phyloP scores from a whole-genome alignment of 2,797 vertebrate species.

The Aldrovandia affinis region DNA sequence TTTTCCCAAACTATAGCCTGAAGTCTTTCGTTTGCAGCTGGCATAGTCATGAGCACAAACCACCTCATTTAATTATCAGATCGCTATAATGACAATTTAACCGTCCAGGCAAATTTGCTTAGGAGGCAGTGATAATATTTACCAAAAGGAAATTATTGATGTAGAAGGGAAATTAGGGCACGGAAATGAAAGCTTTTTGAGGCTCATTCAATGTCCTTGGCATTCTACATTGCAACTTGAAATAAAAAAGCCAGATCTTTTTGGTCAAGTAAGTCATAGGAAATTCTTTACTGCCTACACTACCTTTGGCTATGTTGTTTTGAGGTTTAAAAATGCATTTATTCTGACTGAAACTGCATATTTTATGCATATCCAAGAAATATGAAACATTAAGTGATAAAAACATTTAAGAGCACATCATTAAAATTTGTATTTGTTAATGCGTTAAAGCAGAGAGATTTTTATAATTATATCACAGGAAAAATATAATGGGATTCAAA shows the following conservation, averaged over 20 bases:
- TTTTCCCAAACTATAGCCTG: background rate
- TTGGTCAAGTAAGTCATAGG: too few species aligned
- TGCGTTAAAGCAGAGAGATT: background rate
- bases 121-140: conserved; percentile 21
- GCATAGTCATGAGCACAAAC: background rate
- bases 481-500: background rate
- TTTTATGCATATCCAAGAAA: background rate
- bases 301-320: background rate
- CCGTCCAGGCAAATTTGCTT: conserved; percentile 12
- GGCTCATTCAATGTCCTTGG: background rate
- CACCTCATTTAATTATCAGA: conserved; percentile 26
- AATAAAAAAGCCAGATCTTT: too few species aligned
- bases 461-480: background rate
- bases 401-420: background rate
- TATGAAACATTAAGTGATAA: background rate
- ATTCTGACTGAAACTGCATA: background rate
- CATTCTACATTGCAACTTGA: too few species aligned
- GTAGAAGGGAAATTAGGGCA: conserved; percentile 2
- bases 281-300: too few species aligned
- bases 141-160: conserved; percentile 4
- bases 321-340: background rate
- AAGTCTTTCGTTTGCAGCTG: background rate
- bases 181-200: background rate
- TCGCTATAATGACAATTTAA: conserved; percentile 8
- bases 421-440: background rate